phyloP scores from a whole-genome alignment of 2,113 vertebrate species.

The Himantopus leucocephalus region DNA sequence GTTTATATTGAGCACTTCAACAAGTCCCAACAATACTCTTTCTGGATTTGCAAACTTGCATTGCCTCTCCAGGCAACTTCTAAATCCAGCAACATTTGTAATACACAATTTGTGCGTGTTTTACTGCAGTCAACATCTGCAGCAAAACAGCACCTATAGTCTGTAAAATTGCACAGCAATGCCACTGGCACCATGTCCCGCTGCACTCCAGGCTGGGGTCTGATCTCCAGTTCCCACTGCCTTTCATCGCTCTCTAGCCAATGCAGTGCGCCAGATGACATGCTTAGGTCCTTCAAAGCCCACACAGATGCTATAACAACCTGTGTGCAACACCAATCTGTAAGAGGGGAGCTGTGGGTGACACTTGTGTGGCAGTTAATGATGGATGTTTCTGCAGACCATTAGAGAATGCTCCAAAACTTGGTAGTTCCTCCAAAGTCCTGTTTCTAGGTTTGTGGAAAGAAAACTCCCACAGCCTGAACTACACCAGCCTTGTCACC shows the following conservation, averaged over 20 bases:
- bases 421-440: background rate
- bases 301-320: background rate
- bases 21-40: background rate
- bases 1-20: slow-evolving; percentile 7
- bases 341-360: background rate
- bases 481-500: background rate
- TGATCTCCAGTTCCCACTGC: background rate
- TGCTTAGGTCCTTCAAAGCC: background rate
- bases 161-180: background rate
- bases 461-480: background rate
- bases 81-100: background rate
- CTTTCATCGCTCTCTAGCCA: background rate
- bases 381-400: background rate
- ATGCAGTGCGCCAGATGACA: background rate
- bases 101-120: background rate
- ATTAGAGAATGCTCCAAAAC: background rate
- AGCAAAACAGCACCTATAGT: background rate
- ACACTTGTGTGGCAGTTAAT: background rate
- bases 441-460: background rate
- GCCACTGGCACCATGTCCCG: background rate
- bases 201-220: background rate
- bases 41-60: background rate
- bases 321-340: background rate
- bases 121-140: background rate
- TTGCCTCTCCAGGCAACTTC: background rate